A percentile compares a stretch with the other conserved stretches of the same genome.
phyloP scores from a whole-genome alignment of 2,113 vertebrate species.

The Chaetodon trifascialis region DNA sequence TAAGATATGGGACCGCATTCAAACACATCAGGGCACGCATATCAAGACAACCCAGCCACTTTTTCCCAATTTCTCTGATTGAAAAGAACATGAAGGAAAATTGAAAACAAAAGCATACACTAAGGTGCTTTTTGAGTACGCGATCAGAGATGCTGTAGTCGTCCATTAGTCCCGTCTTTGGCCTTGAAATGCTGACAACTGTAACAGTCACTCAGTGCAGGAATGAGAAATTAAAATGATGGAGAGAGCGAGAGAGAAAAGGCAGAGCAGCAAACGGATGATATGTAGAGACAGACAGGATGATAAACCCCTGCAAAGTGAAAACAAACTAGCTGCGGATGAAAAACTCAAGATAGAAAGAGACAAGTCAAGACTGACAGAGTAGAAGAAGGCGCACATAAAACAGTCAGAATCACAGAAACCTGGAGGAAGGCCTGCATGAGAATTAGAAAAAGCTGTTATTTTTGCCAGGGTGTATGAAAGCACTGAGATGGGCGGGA shows the following conservation, averaged over 20 bases:
- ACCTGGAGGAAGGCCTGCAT: slow-evolving; percentile 19
- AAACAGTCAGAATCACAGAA: slow-evolving; percentile 39
- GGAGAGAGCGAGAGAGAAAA: slow-evolving; percentile 32
- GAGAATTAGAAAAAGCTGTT: slow-evolving; percentile 51
- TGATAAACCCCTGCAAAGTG: background rate
- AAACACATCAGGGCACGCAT: slow-evolving; percentile 30
- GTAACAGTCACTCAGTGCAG: slow-evolving; percentile 29
- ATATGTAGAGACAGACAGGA: slow-evolving; percentile 9
- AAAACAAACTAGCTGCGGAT: slow-evolving; percentile 11
- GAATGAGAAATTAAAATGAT: slow-evolving; percentile 7
- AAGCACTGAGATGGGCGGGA: background rate
- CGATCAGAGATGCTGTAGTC: slow-evolving; percentile 25
- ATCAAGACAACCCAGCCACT: slow-evolving; percentile 18
- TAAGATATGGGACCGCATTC: slow-evolving; percentile 39
- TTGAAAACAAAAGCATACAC: slow-evolving; percentile 22
- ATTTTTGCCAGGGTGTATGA: slow-evolving; percentile 1
- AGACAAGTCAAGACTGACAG: slow-evolving; percentile 19
- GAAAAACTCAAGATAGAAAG: background rate
- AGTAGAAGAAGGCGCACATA: slow-evolving; percentile 8
- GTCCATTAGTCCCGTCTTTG: slow-evolving; percentile 57
- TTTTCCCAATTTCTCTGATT: background rate
- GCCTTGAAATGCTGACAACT: slow-evolving; percentile 57
- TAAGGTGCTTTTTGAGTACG: slow-evolving; percentile 30
- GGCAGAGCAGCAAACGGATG: slow-evolving; percentile 30
- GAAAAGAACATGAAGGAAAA: slow-evolving; percentile 24